A percentile compares a stretch with the other conserved stretches of the same genome.
Conservation (phyloP, 2,113 vertebrate species). For the Microcebus murinus region DNA sequence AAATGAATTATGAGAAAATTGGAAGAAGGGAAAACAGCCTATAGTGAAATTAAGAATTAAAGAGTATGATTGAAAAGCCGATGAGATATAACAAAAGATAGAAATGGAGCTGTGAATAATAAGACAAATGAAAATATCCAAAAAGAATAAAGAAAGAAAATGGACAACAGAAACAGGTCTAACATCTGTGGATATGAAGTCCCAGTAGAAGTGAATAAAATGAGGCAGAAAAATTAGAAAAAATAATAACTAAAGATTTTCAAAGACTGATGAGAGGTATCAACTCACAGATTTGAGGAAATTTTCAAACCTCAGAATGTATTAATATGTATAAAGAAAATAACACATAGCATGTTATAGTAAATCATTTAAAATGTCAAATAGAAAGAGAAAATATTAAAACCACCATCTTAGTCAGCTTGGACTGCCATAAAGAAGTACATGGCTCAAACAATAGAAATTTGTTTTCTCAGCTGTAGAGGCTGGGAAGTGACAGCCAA, state of each 20-base stretch:
- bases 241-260: neutral
- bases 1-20: neutral
- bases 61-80: neutral
- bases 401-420: neutral
- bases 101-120: neutral
- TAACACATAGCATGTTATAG: neutral
- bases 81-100: neutral
- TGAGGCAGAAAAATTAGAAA: neutral
- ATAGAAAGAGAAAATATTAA: neutral
- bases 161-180: neutral
- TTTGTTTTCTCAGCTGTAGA: too few relatives aligned
- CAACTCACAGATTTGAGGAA: neutral
- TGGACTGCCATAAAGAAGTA: neutral
- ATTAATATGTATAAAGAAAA: too few relatives aligned
- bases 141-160: neutral
- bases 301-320: neutral
- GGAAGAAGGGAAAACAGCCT: neutral
- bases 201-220: neutral
- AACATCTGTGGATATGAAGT: neutral
- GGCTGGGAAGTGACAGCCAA: too few relatives aligned
- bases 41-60: neutral
- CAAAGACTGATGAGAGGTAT: neutral
- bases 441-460: neutral
- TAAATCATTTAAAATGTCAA: neutral
- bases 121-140: neutral